Percentiles rank a stretch among this genome's conserved stretches.
These are phyloP conservation scores for Gerris lacustris DNA, from an alignment of 2,888 invertebrate species.

Conservation along the genomic window DNA sequence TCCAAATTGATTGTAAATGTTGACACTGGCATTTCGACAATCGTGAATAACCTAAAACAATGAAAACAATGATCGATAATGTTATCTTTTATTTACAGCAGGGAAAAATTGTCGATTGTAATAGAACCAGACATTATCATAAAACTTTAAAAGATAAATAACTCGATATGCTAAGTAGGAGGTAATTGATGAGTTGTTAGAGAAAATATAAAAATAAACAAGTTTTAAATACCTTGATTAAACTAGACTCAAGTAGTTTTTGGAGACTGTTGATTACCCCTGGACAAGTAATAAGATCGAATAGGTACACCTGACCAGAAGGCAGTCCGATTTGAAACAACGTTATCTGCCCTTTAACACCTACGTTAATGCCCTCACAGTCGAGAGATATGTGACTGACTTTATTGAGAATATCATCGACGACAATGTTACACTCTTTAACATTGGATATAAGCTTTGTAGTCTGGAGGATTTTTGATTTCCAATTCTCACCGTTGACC, in stretches of 20 bases:
- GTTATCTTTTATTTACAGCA: no score
- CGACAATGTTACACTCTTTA: constrained; percentile 63
- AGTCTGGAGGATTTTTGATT: constrained; percentile 65
- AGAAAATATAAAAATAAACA: no score
- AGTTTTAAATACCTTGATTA: constrained; percentile 53
- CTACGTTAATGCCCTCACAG: constrained; percentile 86
- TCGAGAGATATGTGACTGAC: constrained; percentile 57
- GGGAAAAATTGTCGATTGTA: no score
- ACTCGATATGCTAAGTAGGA: no score
- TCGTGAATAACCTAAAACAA: constrained; percentile 65
- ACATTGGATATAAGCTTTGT: constrained; percentile 68
- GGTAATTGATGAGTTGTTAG: no score
- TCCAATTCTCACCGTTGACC: constrained; percentile 52
- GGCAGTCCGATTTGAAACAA: constrained; percentile 73
- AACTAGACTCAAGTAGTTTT: constrained; percentile 63
- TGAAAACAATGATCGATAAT: no score
- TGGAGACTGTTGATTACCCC: constrained; percentile 63
- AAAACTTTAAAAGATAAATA: no score
- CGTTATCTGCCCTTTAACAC: constrained; percentile 75
- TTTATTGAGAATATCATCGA: constrained; percentile 35
- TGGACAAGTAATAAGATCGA: constrained; percentile 77
- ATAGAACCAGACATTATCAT: no score
- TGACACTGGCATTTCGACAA: constrained; percentile 80
- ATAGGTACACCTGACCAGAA: constrained; percentile 70
- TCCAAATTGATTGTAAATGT: constrained; percentile 73